phyloP scores from a whole-genome alignment of 2,113 vertebrate genomes.

The Alectura lathami region DNA sequence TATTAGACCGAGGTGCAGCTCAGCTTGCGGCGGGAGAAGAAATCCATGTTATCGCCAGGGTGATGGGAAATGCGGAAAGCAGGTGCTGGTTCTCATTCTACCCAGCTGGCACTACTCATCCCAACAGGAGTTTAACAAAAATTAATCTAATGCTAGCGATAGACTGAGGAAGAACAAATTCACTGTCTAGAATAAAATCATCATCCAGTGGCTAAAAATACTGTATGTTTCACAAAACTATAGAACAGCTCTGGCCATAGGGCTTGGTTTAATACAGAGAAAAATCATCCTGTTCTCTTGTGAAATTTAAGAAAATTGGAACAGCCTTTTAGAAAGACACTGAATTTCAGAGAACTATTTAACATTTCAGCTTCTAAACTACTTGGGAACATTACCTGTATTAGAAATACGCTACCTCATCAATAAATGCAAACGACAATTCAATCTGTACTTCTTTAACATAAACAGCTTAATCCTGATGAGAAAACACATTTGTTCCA shows the following conservation, averaged over 20 bases:
- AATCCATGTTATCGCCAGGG: neutral
- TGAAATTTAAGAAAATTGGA: neutral
- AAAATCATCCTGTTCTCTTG: neutral
- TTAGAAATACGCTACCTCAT: neutral
- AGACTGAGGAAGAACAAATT: neutral
- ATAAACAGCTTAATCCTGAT: neutral
- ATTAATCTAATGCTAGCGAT: neutral
- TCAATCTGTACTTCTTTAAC: neutral
- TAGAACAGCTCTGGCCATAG: neutral
- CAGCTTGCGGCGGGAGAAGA: neutral
- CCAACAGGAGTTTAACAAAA: neutral
- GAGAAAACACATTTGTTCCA: neutral
- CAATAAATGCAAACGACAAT: neutral
- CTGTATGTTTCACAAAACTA: rapidly evolving
- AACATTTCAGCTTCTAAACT: neutral
- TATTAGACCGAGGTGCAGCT: neutral
- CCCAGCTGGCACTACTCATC: neutral
- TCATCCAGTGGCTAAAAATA: neutral
- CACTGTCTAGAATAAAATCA: neutral
- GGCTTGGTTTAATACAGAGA: neutral
- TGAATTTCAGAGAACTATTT: neutral
- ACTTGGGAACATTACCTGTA: neutral
- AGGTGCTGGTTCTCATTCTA: neutral
- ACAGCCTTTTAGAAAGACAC: neutral
- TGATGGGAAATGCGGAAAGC: neutral